Evolutionary conservation across 2,888 invertebrate species (phyloP), one percentile per base, ranked within the genome.

Genomic region (Apodemia zela): DNA sequence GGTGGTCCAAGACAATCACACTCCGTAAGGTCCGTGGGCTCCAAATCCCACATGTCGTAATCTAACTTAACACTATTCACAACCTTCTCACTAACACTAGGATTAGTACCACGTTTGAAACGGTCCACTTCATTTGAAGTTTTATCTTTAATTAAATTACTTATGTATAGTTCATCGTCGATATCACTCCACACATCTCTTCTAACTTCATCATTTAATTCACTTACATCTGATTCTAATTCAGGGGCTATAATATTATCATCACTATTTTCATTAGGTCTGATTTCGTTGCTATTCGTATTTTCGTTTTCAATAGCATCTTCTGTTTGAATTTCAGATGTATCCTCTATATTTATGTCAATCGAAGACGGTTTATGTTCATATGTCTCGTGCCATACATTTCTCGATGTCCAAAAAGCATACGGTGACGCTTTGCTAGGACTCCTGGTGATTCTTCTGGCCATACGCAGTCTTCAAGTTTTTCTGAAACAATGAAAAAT

Each of bases 1-100:
- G 95, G 95, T 74, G 94, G 94, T 76, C 95, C 95, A 74, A 95
- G 93, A 89, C 95, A 95, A 86, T 95, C 95, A 86, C 95, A 95
- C 91, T 95, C 95, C 84, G 92, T 93, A 89, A 94, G 90, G 84
- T 94, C 94, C 83, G 94, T 93, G 89, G 93, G 93, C 79, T 94
- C 93, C 86, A 95, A 93, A 88, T 94, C 94, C 95, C 95, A 95
- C 94, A 95, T 95, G 72, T 84, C 90, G 93, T 92, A 93, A 81
- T 78, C 88, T 89, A 91, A 83, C 89, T 87, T 91, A 87, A 86
- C 89, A 89, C 90, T 91, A 91, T 80, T 91, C 91, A 91, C 91
- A 91, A 91, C 91, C 89, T 80, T 77, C 69, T 84, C 89, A 88
- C 87, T 86, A 83, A 83, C 85, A 87, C 86, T 85, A 78, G 80